These are phyloP conservation scores for Rachycentron canadum DNA, from an alignment of 2,797 vertebrate species.

Conservation along the genomic window DNA sequence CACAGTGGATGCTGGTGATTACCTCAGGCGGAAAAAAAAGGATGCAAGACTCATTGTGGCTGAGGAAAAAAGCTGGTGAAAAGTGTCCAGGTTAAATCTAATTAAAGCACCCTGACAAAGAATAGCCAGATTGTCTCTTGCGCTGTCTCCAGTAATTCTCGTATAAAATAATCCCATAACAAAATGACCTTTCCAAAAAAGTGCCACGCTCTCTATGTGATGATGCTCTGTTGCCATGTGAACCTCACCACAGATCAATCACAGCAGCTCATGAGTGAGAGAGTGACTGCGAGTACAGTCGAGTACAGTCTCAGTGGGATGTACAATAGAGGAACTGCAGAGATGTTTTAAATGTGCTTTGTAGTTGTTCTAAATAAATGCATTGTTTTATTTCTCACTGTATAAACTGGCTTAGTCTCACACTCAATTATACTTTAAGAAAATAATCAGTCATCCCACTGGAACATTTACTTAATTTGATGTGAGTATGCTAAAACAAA, in stretches of 20 bases:
- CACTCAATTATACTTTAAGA: no score
- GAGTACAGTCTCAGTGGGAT: constrained; percentile 25
- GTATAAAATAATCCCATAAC: constrained; percentile 43
- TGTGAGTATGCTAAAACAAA: no score
- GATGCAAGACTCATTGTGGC: constrained; percentile 19
- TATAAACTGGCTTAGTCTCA: neutral
- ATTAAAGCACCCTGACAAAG: constrained; percentile 57
- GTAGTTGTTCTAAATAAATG: constrained; percentile 3
- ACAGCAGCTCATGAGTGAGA: constrained; percentile 35
- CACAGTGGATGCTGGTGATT: constrained; percentile 77
- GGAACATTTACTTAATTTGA: no score
- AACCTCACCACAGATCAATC: constrained; percentile 57
- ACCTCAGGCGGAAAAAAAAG: constrained; percentile 52
- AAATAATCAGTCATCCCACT: no score
- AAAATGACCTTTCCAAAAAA: constrained; percentile 42
- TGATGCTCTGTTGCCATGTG: constrained; percentile 58
- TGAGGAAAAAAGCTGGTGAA: constrained; percentile 11
- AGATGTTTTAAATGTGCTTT: constrained; percentile 9
- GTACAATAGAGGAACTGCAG: neutral
- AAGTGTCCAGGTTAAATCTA: constrained; percentile 40
- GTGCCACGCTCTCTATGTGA: constrained; percentile 10
- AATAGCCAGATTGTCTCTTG: constrained; percentile 21
- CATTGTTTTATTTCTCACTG: neutral
- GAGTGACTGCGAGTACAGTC: constrained; percentile 13
- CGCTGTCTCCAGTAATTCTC: constrained; percentile 15